Conservation (phyloP, 2,797 vertebrate genomes). For the Dermochelys coriacea region DNA sequence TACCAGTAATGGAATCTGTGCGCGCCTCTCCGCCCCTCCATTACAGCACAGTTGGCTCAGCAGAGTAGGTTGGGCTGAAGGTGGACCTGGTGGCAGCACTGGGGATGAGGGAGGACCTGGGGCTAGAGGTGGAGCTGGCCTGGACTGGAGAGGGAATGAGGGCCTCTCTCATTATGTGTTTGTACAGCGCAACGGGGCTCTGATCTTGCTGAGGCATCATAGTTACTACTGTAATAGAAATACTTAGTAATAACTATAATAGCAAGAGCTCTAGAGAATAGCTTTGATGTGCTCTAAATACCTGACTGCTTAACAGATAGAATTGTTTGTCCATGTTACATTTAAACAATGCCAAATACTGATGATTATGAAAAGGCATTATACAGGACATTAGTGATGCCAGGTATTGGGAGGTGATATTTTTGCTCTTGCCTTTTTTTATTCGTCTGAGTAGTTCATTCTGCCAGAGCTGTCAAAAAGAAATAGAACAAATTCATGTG, state of each 20-base stretch:
- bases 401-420: not conserved
- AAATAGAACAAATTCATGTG: not conserved
- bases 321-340: not conserved
- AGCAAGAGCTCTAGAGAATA: not conserved
- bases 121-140: too few species aligned
- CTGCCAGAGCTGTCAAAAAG: not conserved
- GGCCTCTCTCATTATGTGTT: accelerated
- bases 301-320: not conserved
- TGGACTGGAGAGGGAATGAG: too few species aligned
- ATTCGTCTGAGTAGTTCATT: not conserved
- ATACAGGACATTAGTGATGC: not conserved
- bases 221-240: accelerated
- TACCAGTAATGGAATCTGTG: too few species aligned
- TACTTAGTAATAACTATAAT: not conserved
- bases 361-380: not conserved
- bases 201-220: not conserved
- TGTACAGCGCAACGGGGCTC: not conserved
- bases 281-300: not conserved
- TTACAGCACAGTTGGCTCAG: too few species aligned
- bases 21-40: too few species aligned
- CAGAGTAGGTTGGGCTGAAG: too few species aligned
- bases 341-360: not conserved
- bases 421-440: not conserved
- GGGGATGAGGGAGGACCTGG: too few species aligned
- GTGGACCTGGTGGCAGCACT: too few species aligned